Evolutionary conservation across 2,797 vertebrate genomes (phyloP), one percentile per base, ranked within the genome.

Genomic region (Pelochelys cantorii): DNA sequence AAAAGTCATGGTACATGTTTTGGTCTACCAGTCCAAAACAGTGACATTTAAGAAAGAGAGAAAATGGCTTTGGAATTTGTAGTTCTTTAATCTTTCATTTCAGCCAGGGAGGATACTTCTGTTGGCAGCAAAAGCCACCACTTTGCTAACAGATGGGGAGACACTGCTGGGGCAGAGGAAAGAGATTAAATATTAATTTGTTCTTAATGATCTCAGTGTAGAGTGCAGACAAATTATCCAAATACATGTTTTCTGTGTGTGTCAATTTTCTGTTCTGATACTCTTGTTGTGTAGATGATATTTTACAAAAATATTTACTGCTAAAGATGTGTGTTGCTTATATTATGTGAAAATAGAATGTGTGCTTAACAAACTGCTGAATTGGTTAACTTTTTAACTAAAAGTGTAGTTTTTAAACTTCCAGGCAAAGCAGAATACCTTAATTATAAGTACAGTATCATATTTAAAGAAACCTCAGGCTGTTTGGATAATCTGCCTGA

Each of bases 141-240:
- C 60, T 77, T 90, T 79, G 25, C 86, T 90, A 83, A 1, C 34
- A 84, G 13, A 48, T 74, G 27, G 83, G 22, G 92, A 79, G 14
- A 84, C 37, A 27, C 8, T 29, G 13, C 6, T 77, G 53, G n/a
- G n/a, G 93, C 59, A 22, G 53, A 79, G 37, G 85, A 92, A 94
- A 60, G 27, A 91, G 14, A 78, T 89, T 85, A 95, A 95, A 90
- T 85, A 95, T 87, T 94, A 82, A 90, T 74, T 86, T 48, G 11
- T 74, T 96, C 92, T 92, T 88, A 93, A 94, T 87, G 83, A 79
- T 68, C 31, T 83, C 37, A 20, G 71, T 75, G n/a, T 18, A 81
- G 27, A 15, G 48, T 87, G 77, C 85, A 79, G 9, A 89, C 59
- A 85, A 42, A 84, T 68, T 71, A 92, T 90, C 65, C 57, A 92